Percentiles rank a stretch among this genome's conserved stretches.
Evolutionary conservation across 2,113 vertebrate genomes (phyloP).

Genomic region (Choloepus hoffmanni): DNA sequence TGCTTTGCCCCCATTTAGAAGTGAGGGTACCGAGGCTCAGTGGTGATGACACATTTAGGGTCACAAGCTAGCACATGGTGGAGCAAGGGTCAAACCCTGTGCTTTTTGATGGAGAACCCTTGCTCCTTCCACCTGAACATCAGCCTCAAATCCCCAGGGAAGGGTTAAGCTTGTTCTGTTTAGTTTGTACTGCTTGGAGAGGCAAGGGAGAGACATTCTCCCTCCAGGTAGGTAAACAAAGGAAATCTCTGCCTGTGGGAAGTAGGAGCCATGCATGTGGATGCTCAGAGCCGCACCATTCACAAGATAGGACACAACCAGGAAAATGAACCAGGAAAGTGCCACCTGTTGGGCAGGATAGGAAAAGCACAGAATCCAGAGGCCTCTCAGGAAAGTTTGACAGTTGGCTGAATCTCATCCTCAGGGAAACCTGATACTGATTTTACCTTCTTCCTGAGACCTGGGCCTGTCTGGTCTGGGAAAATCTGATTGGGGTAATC

Average conservation of each 20-base stretch:
- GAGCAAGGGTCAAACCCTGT: too few species aligned
- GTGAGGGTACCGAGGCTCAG: not conserved
- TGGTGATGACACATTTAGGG: not conserved
- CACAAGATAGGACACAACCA: not conserved
- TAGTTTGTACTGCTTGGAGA: not conserved
- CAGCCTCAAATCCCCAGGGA: not conserved
- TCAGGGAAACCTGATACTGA: too few species aligned
- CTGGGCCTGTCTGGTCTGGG: too few species aligned
- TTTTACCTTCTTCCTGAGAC: too few species aligned
- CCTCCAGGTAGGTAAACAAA: fast-evolving
- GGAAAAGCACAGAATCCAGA: too few species aligned
- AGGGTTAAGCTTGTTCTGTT: not conserved
- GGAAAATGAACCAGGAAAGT: too few species aligned
- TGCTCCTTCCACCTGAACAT: too few species aligned
- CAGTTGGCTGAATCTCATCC: too few species aligned
- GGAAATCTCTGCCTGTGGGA: not conserved
- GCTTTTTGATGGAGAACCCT: not conserved
- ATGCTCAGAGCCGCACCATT: not conserved
- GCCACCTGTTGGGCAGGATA: too few species aligned
- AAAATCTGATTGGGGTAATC: too few species aligned
- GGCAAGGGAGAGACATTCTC: too few species aligned
- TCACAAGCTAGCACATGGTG: fast-evolving
- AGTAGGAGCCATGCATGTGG: fast-evolving
- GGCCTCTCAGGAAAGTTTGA: too few species aligned
- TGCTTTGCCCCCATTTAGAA: fast-evolving